A percentile compares a stretch with the other conserved stretches of the same genome.
Conservation (phyloP, 2,797 vertebrate genomes). For the Sebastes aleutianus region DNA sequence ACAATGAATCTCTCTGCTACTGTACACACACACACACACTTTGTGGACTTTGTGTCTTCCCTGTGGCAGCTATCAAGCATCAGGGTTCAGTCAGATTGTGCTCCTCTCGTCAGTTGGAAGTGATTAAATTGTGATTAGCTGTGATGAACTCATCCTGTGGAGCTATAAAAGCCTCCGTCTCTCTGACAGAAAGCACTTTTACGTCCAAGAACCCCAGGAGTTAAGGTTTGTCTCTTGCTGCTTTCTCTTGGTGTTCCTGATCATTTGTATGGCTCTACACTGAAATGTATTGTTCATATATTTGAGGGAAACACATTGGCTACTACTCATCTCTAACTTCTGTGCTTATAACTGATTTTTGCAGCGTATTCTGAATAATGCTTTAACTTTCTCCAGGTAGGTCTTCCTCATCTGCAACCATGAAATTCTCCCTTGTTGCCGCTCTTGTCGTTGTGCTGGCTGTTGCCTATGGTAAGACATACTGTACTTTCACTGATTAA, state of each 20-base stretch:
- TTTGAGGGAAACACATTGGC: background rate
- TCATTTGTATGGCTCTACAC: background rate
- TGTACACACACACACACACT: background rate
- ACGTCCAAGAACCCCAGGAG: constrained; percentile 38
- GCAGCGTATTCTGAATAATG: background rate
- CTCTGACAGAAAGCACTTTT: constrained; percentile 33
- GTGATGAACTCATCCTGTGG: constrained; percentile 21
- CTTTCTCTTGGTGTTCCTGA: background rate
- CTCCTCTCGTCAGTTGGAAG: background rate
- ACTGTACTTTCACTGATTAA: background rate
- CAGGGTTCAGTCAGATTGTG: constrained; percentile 61
- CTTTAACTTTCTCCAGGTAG: constrained; percentile 18
- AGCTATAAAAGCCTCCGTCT: constrained; percentile 57
- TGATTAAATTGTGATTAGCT: constrained; percentile 35
- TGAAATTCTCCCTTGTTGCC: constrained; percentile 69
- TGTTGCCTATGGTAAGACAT: constrained; percentile 61
- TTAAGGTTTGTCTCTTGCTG: constrained; percentile 52
- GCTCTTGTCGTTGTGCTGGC: constrained; percentile 64
- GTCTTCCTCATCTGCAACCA: constrained; percentile 53
- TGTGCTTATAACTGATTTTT: background rate
- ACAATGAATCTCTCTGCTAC: background rate
- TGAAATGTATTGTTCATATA: background rate
- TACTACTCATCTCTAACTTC: background rate
- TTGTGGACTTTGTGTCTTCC: constrained; percentile 64
- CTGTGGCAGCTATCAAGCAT: constrained; percentile 37